phyloP scores from a whole-genome alignment of 2,888 invertebrate species.

The Macropis europaea region DNA sequence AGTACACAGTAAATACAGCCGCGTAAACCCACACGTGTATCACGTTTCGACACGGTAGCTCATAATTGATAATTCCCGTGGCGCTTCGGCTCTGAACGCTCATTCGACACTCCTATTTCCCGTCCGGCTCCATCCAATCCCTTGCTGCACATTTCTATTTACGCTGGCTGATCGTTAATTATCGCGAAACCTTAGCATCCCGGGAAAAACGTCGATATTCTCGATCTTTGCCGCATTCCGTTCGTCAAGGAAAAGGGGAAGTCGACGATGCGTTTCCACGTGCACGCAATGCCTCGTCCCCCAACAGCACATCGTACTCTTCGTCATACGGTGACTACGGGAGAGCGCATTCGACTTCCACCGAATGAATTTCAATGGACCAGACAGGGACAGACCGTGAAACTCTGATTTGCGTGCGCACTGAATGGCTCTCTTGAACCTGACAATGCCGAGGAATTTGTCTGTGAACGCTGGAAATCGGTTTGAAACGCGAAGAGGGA shows the following conservation, averaged over 20 bases:
- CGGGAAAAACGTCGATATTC: background rate
- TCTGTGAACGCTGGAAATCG: constrained; percentile 12
- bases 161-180: constrained; percentile 49
- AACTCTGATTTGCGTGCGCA: background rate
- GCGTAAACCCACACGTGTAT: constrained; percentile 26
- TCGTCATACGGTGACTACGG: constrained; percentile 1
- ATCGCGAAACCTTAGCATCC: constrained; percentile 9
- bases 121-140: constrained; percentile 42
- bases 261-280: background rate
- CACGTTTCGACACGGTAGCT: constrained; percentile 37
- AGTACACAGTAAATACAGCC: constrained; percentile 5
- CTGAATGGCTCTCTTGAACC: background rate
- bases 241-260: too few relatives aligned
- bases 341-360: constrained; percentile 31
- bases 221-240: background rate
- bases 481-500: constrained; percentile 2
- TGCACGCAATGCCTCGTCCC: background rate
- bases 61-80: constrained; percentile 63
- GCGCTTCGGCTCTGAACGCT: constrained; percentile 40
- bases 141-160: constrained; percentile 48
- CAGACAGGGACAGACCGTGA: background rate
- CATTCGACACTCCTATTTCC: constrained; percentile 47
- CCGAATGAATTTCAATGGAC: constrained; percentile 30
- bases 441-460: constrained; percentile 4
- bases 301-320: background rate